Base-by-base conservation (phyloP, 2,797 vertebrate species). In the Linurgus olivaceus region DNA sequence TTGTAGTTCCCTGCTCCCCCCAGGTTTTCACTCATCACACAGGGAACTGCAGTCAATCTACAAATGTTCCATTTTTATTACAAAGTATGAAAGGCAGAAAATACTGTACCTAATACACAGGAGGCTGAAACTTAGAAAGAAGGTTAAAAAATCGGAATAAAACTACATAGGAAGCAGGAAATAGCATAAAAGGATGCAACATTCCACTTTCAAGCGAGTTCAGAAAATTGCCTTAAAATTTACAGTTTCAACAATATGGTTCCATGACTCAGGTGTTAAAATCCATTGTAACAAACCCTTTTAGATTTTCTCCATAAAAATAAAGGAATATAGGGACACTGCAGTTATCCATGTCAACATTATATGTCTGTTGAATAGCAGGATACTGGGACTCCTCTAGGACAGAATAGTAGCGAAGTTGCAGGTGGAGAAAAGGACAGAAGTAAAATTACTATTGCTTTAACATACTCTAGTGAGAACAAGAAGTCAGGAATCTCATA, bases 51-150 rank as follows among this genome's bases (percentile, higher is more conserved):
- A 97, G 92, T 97, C 97, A 94, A 96, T 97, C 96, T 98, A 97
- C 96, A 98, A 97, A 97, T 92, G 96, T 98, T 98, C 93, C 72
- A n/a, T 96, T 98, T 98, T 98, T 98, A 98, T 98, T 98, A 98
- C 97, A 98, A 98, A 97, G 98, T 98, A 97, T 97, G 97, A 98
- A 97, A 98, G 96, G 97, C 97, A 98, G 97, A 98, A 98, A 98
- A 98, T 98, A 98, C 75, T 72, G 94, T 97, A 98, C 97, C 97
- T 97, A 97, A 97, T 97, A 98, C 97, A 98, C 96, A 97, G 96
- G 97, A 97, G 96, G 96, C 96, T 63, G 82, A 97, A 98, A 98
- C 97, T 93, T 93, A 97, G 97, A 98, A 97, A 93, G 95, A 84
- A 97, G 88, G 90, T 91, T 97, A 86, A 97, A 97, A 97, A 97